Base-by-base conservation (phyloP, 35 echinoderm and acorn worm genomes). In the Chiridota heheva region DNA sequence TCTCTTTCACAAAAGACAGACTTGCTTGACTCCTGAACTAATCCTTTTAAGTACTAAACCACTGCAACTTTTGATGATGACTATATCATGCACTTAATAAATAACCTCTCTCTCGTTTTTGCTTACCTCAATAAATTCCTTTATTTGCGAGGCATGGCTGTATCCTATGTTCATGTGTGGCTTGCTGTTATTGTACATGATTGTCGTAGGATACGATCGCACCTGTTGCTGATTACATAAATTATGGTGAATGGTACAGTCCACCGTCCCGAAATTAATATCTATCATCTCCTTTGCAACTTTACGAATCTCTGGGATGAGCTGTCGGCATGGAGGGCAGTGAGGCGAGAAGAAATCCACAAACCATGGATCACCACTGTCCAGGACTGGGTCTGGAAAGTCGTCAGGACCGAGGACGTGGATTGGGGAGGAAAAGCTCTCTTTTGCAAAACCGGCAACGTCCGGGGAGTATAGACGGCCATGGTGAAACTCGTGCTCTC, bases 301-400 rank as follows among this genome's bases (percentile, higher is more conserved):
- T 61, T 88, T 91, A 15, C 88, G 77, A 31, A 91, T 40, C 72
- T 97, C 88, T 40, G 93, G 88, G 7, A 97, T 53, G 47, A 97
- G 46, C 73, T 97, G 93, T 34, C 71, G 69, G 36, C 93, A 97
- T 10, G 93, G 75, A 8, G 88, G 84, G 65, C 93, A 97, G 76
- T 97, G 93, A 68, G 93, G 93, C 6, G 93, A 97, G 40, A 97
- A 97, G 93, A 97, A 97, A 75, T 97, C 93, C 26, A 97, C 85
- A 81, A 91, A 91, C 93, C 93, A 97, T 22, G 58, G 53, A 56
- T 92, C 66, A 30, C 67, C 70, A 48, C 93, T 72, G 63, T 80
- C 78, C 1, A 89, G 80, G 7, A 96, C 92, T 20, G 76, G 82
- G 41, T 89, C 64, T 17, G 93, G 93, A 68, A 97, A 97, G 36